These are phyloP conservation scores for Gisinianus flammeolus DNA, from an alignment of 2,888 invertebrate species.

Conservation along the genomic window DNA sequence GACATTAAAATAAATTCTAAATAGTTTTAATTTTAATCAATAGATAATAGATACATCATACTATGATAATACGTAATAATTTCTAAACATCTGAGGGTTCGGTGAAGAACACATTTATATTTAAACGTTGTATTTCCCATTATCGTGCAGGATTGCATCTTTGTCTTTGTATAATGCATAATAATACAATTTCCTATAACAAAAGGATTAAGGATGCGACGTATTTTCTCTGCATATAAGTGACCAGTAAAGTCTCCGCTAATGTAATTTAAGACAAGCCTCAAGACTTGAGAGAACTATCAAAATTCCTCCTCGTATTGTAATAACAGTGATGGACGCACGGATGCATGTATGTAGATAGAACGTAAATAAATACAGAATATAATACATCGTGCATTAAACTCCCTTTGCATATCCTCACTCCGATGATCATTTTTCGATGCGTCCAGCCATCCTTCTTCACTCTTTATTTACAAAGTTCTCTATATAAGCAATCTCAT, in stretches of 20 bases:
- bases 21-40: too few species aligned
- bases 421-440: constrained; percentile 12
- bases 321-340: background rate
- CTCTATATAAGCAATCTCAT: background rate
- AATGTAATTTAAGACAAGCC: constrained; percentile 18
- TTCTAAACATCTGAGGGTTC: background rate
- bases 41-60: too few species aligned
- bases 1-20: too few species aligned
- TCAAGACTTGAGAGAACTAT: constrained; percentile 16
- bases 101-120: background rate
- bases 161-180: too few species aligned
- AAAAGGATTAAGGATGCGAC: background rate
- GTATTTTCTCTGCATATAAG: background rate
- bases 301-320: constrained; percentile 27
- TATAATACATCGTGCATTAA: constrained; percentile 8
- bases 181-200: background rate
- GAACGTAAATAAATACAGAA: background rate
- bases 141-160: too few species aligned
- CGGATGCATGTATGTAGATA: constrained; percentile 3
- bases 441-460: constrained; percentile 16
- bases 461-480: constrained; percentile 1
- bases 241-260: background rate
- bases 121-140: too few species aligned
- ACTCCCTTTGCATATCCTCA: background rate
- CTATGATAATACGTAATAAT: background rate